Evolutionary conservation across 2,113 vertebrate species (phyloP).

Genomic region (Lamprotornis superbus): DNA sequence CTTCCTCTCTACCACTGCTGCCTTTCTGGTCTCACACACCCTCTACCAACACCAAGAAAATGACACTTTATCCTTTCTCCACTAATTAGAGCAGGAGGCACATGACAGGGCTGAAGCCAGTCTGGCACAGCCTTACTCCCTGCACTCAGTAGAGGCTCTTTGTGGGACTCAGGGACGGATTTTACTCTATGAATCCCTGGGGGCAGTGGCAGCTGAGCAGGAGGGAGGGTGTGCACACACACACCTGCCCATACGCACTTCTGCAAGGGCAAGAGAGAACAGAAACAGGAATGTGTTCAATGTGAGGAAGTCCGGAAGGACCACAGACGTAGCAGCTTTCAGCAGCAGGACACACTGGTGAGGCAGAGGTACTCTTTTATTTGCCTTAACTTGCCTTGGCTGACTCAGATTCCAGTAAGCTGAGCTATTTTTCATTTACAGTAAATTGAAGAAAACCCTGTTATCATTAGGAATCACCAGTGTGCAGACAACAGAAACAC

Average conservation of each 20-base stretch:
- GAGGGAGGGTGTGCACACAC: neutral
- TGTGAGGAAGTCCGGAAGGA: conserved; percentile 35
- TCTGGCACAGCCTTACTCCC: neutral
- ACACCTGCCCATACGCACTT: neutral
- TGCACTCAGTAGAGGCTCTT: neutral
- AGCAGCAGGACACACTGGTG: conserved; percentile 4
- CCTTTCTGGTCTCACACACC: neutral
- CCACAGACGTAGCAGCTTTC: conserved; percentile 7
- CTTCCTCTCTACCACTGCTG: neutral
- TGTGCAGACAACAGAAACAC: conserved; percentile 14
- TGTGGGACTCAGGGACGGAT: rapidly evolving
- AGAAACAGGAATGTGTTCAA: conserved; percentile 48
- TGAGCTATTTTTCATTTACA: conserved; percentile 50
- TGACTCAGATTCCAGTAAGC: conserved; percentile 64
- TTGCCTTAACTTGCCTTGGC: conserved; percentile 54
- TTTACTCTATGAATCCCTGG: neutral
- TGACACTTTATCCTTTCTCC: neutral
- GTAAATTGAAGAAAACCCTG: conserved; percentile 40
- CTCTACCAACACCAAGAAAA: neutral
- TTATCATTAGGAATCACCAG: conserved; percentile 38
- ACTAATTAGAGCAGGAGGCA: neutral
- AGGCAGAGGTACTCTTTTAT: conserved; percentile 25
- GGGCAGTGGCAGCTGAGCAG: neutral
- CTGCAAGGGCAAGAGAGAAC: conserved; percentile 38
- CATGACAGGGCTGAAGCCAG: neutral